Percentiles rank a stretch among this genome's conserved stretches.
phyloP scores from a whole-genome alignment of 2,888 invertebrate genomes.

The Enchytraeus crypticus region DNA sequence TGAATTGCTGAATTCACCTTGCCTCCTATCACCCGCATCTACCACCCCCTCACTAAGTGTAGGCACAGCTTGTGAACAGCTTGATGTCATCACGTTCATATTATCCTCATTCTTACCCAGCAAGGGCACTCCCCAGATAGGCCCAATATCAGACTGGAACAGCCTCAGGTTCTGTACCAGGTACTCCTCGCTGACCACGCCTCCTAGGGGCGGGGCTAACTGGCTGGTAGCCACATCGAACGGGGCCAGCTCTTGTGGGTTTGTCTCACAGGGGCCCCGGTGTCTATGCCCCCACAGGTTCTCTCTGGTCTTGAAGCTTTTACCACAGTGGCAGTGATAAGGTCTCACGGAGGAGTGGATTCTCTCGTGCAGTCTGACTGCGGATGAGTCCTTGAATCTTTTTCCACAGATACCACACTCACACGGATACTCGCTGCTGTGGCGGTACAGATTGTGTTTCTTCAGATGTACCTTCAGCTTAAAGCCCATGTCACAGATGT shows the following conservation, averaged over 20 bases:
- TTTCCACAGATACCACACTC: slow-evolving; percentile 29
- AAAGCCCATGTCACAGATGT: slow-evolving; percentile 26
- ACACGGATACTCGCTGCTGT: slow-evolving; percentile 24
- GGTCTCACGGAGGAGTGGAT: slow-evolving; percentile 26
- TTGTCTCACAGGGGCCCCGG: slow-evolving; percentile 20
- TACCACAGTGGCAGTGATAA: slow-evolving; percentile 27
- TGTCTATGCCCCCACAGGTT: slow-evolving; percentile 30
- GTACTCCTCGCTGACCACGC: not conserved
- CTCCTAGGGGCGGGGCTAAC: not conserved
- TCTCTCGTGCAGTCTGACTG: slow-evolving; percentile 26
- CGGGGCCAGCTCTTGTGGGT: not conserved
- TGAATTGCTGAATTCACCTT: too few species aligned
- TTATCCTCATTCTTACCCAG: too few species aligned
- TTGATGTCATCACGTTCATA: not conserved
- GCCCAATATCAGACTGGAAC: slow-evolving; percentile 4
- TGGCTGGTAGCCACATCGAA: not conserved
- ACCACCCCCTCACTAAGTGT: not conserved
- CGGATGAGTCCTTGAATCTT: slow-evolving; percentile 28
- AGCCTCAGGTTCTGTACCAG: slow-evolving; percentile 1
- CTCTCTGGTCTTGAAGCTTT: slow-evolving; percentile 29
- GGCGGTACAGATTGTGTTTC: slow-evolving; percentile 28
- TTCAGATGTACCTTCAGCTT: slow-evolving; percentile 28
- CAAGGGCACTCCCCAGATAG: slow-evolving; percentile 6
- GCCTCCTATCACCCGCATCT: not conserved
- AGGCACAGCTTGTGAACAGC: not conserved